Conservation (phyloP, 2,888 invertebrate species). For the Mimas tiliae region DNA sequence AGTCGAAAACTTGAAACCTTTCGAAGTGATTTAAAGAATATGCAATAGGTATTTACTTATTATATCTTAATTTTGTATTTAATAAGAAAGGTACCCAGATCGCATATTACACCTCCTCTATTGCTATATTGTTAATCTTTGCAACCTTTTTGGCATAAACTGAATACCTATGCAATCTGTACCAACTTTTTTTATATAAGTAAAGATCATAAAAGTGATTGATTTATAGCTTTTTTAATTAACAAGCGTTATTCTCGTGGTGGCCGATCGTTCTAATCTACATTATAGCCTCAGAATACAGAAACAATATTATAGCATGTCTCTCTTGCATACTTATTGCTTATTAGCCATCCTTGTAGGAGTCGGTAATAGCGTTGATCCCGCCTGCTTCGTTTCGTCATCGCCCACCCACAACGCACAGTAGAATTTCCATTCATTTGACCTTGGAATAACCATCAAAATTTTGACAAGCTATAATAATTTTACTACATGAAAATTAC, state of each 20-base stretch:
- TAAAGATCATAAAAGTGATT: slow-evolving; percentile 1
- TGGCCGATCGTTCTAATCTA: background rate
- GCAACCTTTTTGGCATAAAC: too few species aligned
- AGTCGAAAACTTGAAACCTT: too few species aligned
- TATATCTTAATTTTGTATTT: too few species aligned
- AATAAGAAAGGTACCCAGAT: too few species aligned
- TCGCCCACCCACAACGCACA: slow-evolving; percentile 33
- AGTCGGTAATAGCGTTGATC: background rate
- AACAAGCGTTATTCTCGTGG: background rate
- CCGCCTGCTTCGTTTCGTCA: slow-evolving; percentile 14
- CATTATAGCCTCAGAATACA: too few species aligned
- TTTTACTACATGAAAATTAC: background rate
- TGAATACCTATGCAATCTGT: too few species aligned
- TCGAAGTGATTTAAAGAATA: too few species aligned
- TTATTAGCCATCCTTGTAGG: slow-evolving; percentile 38
- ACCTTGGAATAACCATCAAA: background rate
- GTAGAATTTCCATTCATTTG: slow-evolving; percentile 1
- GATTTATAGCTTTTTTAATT: slow-evolving; percentile 3
- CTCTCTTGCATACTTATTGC: slow-evolving; percentile 48
- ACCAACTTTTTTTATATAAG: too few species aligned
- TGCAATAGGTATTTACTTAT: too few species aligned
- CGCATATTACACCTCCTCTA: too few species aligned
- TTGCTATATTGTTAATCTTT: too few species aligned
- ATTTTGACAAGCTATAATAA: background rate
- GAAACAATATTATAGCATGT: too few species aligned